phyloP scores from a whole-genome alignment of 2,113 vertebrate genomes.

The Hiodon alosoides region DNA sequence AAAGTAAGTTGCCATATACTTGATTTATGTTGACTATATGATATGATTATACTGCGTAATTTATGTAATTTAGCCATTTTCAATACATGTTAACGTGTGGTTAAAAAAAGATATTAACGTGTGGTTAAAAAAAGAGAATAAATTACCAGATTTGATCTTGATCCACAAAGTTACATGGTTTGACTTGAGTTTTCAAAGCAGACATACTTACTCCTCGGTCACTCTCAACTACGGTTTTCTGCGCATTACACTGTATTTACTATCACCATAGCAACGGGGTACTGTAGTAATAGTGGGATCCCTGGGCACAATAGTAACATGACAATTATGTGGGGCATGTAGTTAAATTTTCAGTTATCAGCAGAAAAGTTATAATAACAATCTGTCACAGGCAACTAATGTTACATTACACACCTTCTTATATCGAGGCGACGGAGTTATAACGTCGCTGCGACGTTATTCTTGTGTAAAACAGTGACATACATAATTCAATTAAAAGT shows the following conservation, averaged over 20 bases:
- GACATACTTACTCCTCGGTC: conserved; percentile 40
- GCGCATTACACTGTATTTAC: conserved; percentile 44
- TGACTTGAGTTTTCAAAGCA: conserved; percentile 26
- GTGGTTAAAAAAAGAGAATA: background rate
- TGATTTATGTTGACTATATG: too few species aligned
- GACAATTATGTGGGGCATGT: background rate
- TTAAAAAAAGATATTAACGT: background rate
- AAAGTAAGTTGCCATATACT: too few species aligned
- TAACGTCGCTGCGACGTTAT: too few species aligned
- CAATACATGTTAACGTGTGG: too few species aligned
- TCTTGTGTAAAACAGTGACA: too few species aligned
- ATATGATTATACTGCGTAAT: too few species aligned
- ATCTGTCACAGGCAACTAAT: too few species aligned
- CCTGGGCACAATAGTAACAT: background rate
- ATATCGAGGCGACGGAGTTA: too few species aligned
- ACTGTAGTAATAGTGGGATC: conserved; percentile 31
- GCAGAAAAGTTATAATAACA: too few species aligned
- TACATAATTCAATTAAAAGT: too few species aligned
- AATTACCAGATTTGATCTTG: conserved; percentile 60
- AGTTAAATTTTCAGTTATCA: background rate
- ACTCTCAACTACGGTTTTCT: conserved; percentile 6
- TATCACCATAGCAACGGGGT: conserved; percentile 39
- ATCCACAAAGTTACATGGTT: conserved; percentile 46
- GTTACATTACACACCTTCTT: too few species aligned
- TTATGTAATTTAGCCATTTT: too few species aligned